These are phyloP conservation scores for Laspeyria flexula DNA, from an alignment of 2,888 invertebrate genomes.

Conservation along the genomic window DNA sequence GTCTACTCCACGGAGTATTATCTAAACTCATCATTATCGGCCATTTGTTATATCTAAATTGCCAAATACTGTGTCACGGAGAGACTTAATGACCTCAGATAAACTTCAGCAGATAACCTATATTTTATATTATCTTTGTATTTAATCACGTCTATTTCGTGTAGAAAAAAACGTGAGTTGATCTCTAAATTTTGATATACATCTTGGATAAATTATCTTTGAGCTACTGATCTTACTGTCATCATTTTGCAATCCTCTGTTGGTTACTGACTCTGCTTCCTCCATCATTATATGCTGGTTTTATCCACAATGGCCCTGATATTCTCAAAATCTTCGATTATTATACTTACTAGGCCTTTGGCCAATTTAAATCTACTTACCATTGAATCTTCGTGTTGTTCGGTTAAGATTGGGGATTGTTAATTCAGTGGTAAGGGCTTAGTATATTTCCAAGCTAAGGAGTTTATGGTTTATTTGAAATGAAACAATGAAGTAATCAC, in stretches of 20 bases:
- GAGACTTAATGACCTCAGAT: slow-evolving; percentile 53
- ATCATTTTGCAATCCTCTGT: too few species aligned
- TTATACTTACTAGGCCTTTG: too few species aligned
- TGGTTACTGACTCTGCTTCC: too few species aligned
- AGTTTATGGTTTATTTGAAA: not conserved
- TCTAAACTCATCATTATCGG: slow-evolving; percentile 42
- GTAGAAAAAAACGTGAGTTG: not conserved
- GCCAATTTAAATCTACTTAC: too few species aligned
- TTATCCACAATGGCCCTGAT: too few species aligned
- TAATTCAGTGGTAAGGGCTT: too few species aligned
- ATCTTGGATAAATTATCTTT: too few species aligned
- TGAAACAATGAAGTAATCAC: not conserved
- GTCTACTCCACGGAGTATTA: slow-evolving; percentile 11
- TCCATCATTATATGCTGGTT: too few species aligned
- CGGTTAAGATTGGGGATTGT: too few species aligned
- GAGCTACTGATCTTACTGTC: too few species aligned
- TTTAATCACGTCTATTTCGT: slow-evolving; percentile 12
- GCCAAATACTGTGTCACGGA: slow-evolving; percentile 48
- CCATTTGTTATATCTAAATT: slow-evolving; percentile 57
- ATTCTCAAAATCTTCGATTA: too few species aligned
- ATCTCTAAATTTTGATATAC: not conserved
- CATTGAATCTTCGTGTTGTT: too few species aligned
- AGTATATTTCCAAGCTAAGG: not conserved
- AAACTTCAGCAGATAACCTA: slow-evolving; percentile 48
- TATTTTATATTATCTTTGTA: slow-evolving; percentile 23